Base-by-base conservation (phyloP, 1,140 invertebrate genomes). In the Hylaeus anthracinus region DNA sequence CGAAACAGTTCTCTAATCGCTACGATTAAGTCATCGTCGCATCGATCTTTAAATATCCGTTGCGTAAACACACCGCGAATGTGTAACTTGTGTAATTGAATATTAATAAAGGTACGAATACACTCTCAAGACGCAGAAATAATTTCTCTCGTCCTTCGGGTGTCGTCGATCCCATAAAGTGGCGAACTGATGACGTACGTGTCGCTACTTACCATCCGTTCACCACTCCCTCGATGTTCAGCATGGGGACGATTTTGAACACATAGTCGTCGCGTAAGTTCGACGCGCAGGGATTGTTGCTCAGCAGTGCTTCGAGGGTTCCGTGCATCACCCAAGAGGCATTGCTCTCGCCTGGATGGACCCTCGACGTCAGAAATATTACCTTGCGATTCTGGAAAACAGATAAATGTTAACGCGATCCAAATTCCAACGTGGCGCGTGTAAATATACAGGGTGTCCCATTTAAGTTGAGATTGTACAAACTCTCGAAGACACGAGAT, bases 311-410 rank as follows among this genome's bases (percentile, higher is more conserved):
- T 39, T 96, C 93, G 72, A 98, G 91, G 0, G 96, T 95, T 14
- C 97, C 97, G 89, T 97, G 96, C 96, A 98, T 97, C 61, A 98
- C 95, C 97, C 97, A 98, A 0, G 97, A 98, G 12, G 97, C 94
- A 92, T 98, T 98, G 89, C 96, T 97, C 91, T 98, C 98, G 1
- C 97, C 97, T 8, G 98, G 98, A 94, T 98, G 98, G 6, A 98
- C 97, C 81, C 97, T 94, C 0, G 96, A 95, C 6, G 97, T 97
- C 26, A 98, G 92, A 89, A 98, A 96, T 82, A 97, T 94, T 73
- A 96, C 93, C 83, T 96, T 95, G 69, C 96, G 94, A 58, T 95
- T 94, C 96, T 96, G 86, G 0, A 90, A 88, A 77, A 6, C 37
- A 26, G 45, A 63, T 6, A 26, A 26, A 26, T 26, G 26, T 26